Conservation (phyloP, 1,140 invertebrate species). For the Eufriesea mexicana region DNA sequence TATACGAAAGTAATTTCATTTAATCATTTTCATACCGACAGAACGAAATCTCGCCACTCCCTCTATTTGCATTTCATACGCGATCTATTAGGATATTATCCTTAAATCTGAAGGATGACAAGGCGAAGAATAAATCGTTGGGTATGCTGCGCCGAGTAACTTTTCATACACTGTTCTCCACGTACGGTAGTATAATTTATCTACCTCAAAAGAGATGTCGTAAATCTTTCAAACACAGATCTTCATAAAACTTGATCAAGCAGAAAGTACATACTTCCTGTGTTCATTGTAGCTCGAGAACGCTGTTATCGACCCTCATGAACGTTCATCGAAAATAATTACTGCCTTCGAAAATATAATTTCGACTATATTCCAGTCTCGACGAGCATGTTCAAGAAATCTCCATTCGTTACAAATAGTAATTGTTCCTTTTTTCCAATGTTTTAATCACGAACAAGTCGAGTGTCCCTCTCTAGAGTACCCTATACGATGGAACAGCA, state of each 20-base stretch:
- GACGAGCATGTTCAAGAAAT: neutral
- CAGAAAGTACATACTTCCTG: neutral
- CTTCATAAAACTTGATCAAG: slow-evolving; percentile 6
- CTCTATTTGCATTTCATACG: neutral
- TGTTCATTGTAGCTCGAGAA: neutral
- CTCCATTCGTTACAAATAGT: neutral
- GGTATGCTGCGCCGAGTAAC: slow-evolving; percentile 1
- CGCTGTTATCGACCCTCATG: neutral
- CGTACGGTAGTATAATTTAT: neutral
- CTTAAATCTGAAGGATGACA: neutral
- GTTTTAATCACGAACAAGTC: neutral
- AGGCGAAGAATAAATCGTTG: neutral
- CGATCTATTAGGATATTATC: neutral
- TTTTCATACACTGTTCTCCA: slow-evolving; percentile 8
- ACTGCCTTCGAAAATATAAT: neutral
- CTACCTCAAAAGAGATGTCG: neutral
- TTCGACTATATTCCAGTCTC: too few species aligned
- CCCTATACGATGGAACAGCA: too few species aligned
- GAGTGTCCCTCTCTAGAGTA: neutral
- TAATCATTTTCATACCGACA: neutral
- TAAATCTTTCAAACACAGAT: neutral
- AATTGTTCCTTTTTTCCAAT: neutral
- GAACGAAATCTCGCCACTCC: neutral
- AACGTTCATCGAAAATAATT: too few species aligned
- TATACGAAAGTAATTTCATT: too few species aligned